A percentile compares a stretch with the other conserved stretches of the same genome.
Conservation (phyloP, 2,113 vertebrate species). For the Gasterosteus aculeatus region DNA sequence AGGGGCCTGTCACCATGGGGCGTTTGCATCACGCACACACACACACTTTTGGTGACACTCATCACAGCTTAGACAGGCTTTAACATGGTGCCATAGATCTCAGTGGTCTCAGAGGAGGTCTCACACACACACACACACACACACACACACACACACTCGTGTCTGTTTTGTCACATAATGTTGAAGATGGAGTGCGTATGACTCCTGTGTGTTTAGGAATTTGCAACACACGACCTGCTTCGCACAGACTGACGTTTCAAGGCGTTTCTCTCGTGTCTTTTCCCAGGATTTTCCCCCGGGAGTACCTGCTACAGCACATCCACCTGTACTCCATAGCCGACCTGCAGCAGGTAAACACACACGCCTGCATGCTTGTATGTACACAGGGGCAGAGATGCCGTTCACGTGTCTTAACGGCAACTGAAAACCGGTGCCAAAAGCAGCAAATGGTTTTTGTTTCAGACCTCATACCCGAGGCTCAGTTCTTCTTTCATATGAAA, state of each 20-base stretch:
- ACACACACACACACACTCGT: conserved; percentile 23
- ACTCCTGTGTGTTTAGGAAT: not conserved
- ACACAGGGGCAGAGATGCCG: not conserved
- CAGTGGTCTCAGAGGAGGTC: conserved; percentile 42
- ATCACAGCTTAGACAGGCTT: conserved; percentile 64
- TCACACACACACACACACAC: conserved; percentile 31
- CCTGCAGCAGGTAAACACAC: conserved; percentile 90
- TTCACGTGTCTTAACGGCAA: not conserved
- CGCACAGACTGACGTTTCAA: not conserved
- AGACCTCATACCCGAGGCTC: not conserved
- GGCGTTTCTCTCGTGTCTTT: conserved; percentile 30
- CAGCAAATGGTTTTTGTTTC: not conserved
- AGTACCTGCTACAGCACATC: conserved; percentile 97
- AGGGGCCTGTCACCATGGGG: conserved; percentile 44
- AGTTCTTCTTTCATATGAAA: not conserved
- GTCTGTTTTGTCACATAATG: conserved; percentile 15
- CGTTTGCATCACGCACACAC: conserved; percentile 23
- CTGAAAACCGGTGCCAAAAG: not conserved
- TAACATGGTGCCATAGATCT: conserved; percentile 61
- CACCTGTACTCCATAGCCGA: conserved; percentile 96
- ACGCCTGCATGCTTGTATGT: not conserved
- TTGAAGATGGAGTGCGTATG: conserved; percentile 7
- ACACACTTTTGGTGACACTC: conserved; percentile 61
- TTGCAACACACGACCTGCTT: not conserved
- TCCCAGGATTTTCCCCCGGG: conserved; percentile 94